Evolutionary conservation across 2,888 invertebrate genomes (phyloP).

Genomic region (Cantharis lateralis): DNA sequence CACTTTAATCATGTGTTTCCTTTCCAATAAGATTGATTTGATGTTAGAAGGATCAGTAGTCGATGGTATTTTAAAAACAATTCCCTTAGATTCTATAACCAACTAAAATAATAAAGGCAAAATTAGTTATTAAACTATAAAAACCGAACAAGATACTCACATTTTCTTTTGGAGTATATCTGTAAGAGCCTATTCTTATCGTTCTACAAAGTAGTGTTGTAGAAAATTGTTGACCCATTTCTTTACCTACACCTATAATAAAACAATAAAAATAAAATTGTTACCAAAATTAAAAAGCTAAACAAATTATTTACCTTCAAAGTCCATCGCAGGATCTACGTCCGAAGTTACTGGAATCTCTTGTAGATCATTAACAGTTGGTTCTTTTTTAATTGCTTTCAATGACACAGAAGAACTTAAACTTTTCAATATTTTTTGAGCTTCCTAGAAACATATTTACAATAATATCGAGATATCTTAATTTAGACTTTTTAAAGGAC

Average conservation of each 20-base stretch:
- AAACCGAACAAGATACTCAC: conserved; percentile 57
- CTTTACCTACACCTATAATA: conserved; percentile 31
- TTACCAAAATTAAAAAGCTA: background rate
- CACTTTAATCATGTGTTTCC: conserved; percentile 73
- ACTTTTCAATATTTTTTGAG: conserved; percentile 44
- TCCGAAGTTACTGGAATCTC: conserved; percentile 31
- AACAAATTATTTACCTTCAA: background rate
- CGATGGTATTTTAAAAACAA: conserved; percentile 63
- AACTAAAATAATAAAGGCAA: conserved; percentile 40
- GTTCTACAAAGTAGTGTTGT: conserved; percentile 65
- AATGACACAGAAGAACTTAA: conserved; percentile 34
- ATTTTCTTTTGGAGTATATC: conserved; percentile 74
- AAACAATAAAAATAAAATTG: background rate
- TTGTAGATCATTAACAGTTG: conserved; percentile 48
- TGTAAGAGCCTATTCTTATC: conserved; percentile 84
- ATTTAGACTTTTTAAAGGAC: background rate
- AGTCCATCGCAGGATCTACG: background rate
- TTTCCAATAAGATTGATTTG: conserved; percentile 69
- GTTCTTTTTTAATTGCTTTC: conserved; percentile 49
- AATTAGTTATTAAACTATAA: conserved; percentile 1
- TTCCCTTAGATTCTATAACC: conserved; percentile 42
- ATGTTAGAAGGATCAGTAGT: conserved; percentile 61
- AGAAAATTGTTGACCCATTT: conserved; percentile 14
- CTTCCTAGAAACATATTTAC: conserved; percentile 36
- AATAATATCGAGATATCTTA: background rate